These are phyloP conservation scores for Mesodorylaimus sp. DNA, from an alignment of 2,888 invertebrate species.

Conservation along the genomic window DNA sequence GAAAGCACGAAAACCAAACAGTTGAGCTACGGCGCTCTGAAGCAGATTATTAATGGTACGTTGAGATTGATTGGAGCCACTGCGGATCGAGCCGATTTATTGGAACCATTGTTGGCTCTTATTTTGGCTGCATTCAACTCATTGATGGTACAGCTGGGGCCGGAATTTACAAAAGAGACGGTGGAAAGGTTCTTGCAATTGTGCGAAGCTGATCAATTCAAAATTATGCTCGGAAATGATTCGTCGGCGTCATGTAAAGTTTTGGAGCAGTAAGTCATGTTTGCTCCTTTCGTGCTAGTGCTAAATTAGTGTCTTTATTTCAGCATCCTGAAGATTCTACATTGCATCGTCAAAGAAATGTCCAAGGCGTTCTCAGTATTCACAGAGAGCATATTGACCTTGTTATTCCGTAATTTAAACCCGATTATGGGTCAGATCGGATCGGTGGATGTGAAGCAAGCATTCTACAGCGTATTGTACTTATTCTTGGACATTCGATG, in stretches of 20 bases:
- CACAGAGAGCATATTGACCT: background rate
- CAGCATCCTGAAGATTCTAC: background rate
- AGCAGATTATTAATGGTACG: background rate
- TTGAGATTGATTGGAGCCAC: background rate
- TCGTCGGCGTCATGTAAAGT: background rate
- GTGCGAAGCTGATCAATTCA: background rate
- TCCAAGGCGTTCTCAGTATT: background rate
- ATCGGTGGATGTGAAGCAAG: background rate
- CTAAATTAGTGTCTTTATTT: background rate
- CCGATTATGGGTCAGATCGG: background rate
- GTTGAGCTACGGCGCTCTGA: background rate
- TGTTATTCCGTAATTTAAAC: background rate
- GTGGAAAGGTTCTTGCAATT: background rate
- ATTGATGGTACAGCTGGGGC: background rate
- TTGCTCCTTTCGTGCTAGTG: background rate
- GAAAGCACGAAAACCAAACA: background rate
- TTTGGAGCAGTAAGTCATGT: background rate
- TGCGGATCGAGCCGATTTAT: background rate
- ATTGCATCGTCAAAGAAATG: background rate
- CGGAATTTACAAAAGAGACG: background rate
- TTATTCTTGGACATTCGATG: background rate
- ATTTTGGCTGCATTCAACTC: background rate
- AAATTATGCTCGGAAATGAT: background rate
- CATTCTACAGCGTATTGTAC: background rate
- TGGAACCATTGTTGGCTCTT: background rate